Evolutionary conservation across 1,140 invertebrate genomes (phyloP).

Genomic region (Apis mellifera): Amel_HAv3.1 CM009935.2:10012501-10013000

Average conservation of each 20-base stretch:
- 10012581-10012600: slow-evolving; percentile 98
- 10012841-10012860: background rate
- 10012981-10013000: background rate
- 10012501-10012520: slow-evolving; percentile 97
- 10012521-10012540: slow-evolving; percentile 95
- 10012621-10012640: slow-evolving; percentile 44
- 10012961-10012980: background rate
- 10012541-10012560: slow-evolving; percentile 93
- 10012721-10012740: slow-evolving; percentile 99
- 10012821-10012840: background rate
- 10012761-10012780: slow-evolving; percentile 98
- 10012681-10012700: background rate
- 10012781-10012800: slow-evolving; percentile 90
- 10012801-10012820: slow-evolving; percentile 77
- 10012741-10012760: slow-evolving; percentile 99
- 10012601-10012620: slow-evolving; percentile 97
- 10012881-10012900: background rate
- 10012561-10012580: slow-evolving; percentile 98
- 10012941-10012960: background rate
- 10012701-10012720: slow-evolving; percentile 88
- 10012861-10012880: slow-evolving; percentile 1
- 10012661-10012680: background rate
- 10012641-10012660: background rate
- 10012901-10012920: slow-evolving; percentile 23
- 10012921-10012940: background rate